Evolutionary conservation across 2,113 vertebrate genomes (phyloP), one percentile per base, ranked within the genome.

Genomic region (Hemiprocne comata): DNA sequence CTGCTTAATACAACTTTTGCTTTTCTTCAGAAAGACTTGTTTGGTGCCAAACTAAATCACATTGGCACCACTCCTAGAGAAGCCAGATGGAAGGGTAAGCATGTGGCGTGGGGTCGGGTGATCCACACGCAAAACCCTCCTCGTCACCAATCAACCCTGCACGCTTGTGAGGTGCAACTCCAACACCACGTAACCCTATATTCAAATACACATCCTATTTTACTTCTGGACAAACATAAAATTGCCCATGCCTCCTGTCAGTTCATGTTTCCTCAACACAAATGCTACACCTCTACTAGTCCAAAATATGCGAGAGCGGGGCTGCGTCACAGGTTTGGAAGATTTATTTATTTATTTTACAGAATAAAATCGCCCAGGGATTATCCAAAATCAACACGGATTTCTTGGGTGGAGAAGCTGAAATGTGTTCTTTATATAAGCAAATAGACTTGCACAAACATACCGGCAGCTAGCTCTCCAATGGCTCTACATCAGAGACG

Each of bases 401-500:
- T 94, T 97, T 96, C 93, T 97, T 94, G 95, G 96, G 96, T 95
- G 95, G 96, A 96, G 92, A 93, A 94, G 65, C 54, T 96, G 85
- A 95, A 95, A 96, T 55, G 54, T 46, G 31, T 62, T 93, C 88
- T 93, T 94, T 94, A 51, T 95, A 57, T 89, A 96, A 97, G 92
- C 92, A 96, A 95, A 96, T n/a, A 92, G 90, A 85, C 92, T 93
- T 87, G 86, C 88, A 94, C 70, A 96, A 90, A 95, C 83, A 90
- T 72, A 89, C 62, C 79, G 90, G 83, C 94, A 94, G 93, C 75
- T 66, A 88, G 76, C 65, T 70, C 80, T 62, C 54, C 14, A 16
- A 73, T 62, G 92, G 95, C 94, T 90, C 65, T 85, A 60, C 92
- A 93, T 96, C 86, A 97, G 93, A 96, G 92, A 57, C 89, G 58